Conservation (phyloP, 2,888 invertebrate species). For the Drosophila anomelani region DNA sequence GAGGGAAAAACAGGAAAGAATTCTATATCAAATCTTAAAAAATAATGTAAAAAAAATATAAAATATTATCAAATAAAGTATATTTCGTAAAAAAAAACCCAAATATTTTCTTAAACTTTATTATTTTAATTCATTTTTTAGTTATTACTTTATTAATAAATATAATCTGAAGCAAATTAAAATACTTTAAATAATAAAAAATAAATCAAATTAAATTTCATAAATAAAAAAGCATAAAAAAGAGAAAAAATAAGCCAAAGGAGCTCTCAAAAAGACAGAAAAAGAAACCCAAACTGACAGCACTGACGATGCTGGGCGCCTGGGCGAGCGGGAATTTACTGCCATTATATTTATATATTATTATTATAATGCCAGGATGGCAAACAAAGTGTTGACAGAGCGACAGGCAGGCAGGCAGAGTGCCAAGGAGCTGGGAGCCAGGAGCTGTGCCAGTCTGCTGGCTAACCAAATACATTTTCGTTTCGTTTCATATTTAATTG, state of each 20-base stretch:
- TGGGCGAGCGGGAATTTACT: slow-evolving; percentile 22
- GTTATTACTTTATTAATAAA: too few relatives aligned
- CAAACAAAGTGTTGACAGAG: slow-evolving; percentile 42
- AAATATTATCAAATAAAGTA: too few relatives aligned
- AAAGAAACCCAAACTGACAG: neutral
- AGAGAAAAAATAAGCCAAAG: too few relatives aligned
- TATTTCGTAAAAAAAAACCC: too few relatives aligned
- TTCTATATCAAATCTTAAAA: neutral
- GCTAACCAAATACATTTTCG: slow-evolving; percentile 37
- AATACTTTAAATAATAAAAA: neutral
- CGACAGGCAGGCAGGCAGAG: slow-evolving; percentile 22
- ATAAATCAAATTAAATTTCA: too few relatives aligned
- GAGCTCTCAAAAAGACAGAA: neutral
- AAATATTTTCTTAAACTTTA: too few relatives aligned
- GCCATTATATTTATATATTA: slow-evolving; percentile 40
- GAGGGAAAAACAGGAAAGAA: neutral
- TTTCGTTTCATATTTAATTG: slow-evolving; percentile 41
- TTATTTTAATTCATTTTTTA: too few relatives aligned
- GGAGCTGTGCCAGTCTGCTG: slow-evolving; percentile 4
- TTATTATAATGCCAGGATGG: slow-evolving; percentile 38
- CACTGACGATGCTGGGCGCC: slow-evolving; percentile 4
- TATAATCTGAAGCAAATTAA: too few relatives aligned
- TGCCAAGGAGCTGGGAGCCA: neutral
- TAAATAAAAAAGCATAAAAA: too few relatives aligned
- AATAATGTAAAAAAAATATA: neutral